A percentile compares a stretch with the other conserved stretches of the same genome.
Evolutionary conservation across 2,888 invertebrate genomes (phyloP).

Genomic region (Mesorhabditis spiculigera): DNA sequence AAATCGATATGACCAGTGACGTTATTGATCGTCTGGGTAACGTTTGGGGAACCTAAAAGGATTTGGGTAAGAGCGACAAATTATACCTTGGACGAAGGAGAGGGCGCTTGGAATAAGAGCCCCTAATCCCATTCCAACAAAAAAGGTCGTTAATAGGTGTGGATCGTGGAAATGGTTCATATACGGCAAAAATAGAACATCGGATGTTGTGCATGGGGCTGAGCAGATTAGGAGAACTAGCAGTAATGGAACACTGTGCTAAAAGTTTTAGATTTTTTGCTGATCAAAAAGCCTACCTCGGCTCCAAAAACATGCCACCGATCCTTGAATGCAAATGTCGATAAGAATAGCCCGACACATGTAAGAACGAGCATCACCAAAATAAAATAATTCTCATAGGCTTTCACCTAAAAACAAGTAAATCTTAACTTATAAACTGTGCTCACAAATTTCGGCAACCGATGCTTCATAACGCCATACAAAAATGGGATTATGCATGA

Average conservation of each 20-base stretch:
- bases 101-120: neutral
- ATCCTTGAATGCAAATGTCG: constrained; percentile 3
- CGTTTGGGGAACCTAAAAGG: neutral
- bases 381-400: constrained; percentile 3
- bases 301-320: neutral
- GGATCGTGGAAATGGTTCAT: neutral
- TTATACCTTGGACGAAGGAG: neutral
- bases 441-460: neutral
- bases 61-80: neutral
- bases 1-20: neutral
- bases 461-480: constrained; percentile 1
- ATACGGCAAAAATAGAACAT: neutral
- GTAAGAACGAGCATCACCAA: neutral
- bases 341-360: neutral
- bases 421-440: neutral
- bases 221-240: neutral
- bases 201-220: constrained; percentile 5
- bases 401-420: neutral
- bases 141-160: constrained; percentile 5
- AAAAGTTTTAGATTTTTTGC: neutral
- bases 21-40: neutral
- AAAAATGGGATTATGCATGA: constrained; percentile 4
- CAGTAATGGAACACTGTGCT: neutral
- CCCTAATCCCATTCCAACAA: neutral
- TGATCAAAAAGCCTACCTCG: neutral